Evolutionary conservation across 2,888 invertebrate genomes (phyloP).

Genomic region (Acrocera orbiculus): DNA sequence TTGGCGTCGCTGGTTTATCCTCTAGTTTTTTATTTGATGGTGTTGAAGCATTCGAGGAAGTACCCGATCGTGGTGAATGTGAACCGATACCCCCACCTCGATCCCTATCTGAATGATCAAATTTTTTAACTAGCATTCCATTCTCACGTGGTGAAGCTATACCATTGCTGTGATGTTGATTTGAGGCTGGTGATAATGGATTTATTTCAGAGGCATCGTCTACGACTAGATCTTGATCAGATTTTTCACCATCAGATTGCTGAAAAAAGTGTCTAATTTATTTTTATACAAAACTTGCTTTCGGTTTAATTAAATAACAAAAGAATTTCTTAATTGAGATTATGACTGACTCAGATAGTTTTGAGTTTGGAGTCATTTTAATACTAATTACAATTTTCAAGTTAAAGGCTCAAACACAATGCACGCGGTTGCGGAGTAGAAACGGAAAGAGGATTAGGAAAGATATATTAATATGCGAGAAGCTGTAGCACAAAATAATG

Average conservation of each 20-base stretch:
- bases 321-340: too few species aligned
- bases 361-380: too few species aligned
- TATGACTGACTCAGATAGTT: too few species aligned
- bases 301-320: too few species aligned
- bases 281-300: too few species aligned
- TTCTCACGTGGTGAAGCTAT: constrained; percentile 82
- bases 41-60: constrained; percentile 79
- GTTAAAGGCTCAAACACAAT: too few species aligned
- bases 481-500: too few species aligned
- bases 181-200: constrained; percentile 50
- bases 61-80: constrained; percentile 45
- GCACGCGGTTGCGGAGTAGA: too few species aligned
- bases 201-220: constrained; percentile 74
- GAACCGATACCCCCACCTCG: constrained; percentile 24
- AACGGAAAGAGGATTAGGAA: too few species aligned
- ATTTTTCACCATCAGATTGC: constrained; percentile 71
- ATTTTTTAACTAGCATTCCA: constrained; percentile 40
- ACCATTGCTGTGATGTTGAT: constrained; percentile 14
- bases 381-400: too few species aligned
- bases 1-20: constrained; percentile 80
- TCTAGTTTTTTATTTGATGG: constrained; percentile 74
- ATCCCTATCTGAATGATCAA: constrained; percentile 15
- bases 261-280: too few species aligned
- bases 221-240: constrained; percentile 84
- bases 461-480: too few species aligned